phyloP scores from a whole-genome alignment of 2,113 vertebrate species.

The Anarhynchus alexandrinus region DNA sequence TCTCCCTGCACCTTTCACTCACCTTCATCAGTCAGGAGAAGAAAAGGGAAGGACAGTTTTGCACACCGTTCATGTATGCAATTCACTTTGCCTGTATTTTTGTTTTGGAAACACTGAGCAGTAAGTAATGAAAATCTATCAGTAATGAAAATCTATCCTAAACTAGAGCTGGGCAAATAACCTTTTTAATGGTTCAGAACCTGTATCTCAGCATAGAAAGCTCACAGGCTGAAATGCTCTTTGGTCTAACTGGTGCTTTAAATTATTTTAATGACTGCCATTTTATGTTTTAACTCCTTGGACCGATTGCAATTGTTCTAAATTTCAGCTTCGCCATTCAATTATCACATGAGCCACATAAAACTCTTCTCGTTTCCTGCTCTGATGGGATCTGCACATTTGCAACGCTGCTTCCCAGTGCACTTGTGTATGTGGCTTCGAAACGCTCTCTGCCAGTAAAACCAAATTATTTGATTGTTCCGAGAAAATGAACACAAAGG shows the following conservation, averaged over 20 bases:
- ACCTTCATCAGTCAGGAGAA: background rate
- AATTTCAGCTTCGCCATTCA: background rate
- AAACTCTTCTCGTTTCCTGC: background rate
- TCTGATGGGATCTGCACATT: background rate
- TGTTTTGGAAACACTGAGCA: background rate
- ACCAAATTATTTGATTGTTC: background rate
- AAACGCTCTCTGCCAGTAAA: background rate
- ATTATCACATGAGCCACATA: background rate
- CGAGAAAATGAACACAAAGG: background rate
- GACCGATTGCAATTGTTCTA: background rate
- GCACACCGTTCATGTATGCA: background rate
- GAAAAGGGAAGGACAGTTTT: background rate
- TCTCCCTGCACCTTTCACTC: background rate
- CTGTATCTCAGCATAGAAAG: background rate
- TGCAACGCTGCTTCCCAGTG: background rate
- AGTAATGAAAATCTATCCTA: background rate
- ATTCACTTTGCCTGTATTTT: background rate
- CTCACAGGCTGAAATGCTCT: background rate
- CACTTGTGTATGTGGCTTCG: background rate
- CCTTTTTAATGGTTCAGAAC: background rate
- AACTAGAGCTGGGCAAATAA: background rate
- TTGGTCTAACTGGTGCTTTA: background rate
- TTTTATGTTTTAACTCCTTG: slow-evolving; percentile 1
- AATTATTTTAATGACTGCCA: background rate
- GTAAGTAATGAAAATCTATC: background rate